Conservation (phyloP, 2,888 invertebrate genomes). For the Lasioglossum lativentre region DNA sequence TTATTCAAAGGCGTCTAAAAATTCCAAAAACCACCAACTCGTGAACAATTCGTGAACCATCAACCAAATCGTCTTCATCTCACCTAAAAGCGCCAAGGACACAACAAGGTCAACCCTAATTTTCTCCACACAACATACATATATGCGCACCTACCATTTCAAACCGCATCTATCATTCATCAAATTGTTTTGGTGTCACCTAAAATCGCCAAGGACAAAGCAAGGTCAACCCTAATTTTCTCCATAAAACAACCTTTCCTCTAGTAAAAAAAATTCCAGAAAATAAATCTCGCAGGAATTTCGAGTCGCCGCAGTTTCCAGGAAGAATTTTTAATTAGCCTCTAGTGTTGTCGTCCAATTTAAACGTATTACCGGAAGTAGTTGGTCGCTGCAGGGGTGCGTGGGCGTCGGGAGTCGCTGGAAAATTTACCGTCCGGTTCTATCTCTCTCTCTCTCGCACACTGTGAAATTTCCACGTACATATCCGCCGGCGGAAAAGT, state of each 20-base stretch:
- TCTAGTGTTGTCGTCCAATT: background rate
- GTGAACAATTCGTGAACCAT: no score
- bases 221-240: background rate
- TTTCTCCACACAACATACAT: no score
- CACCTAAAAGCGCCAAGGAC: no score
- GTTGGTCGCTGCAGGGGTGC: background rate
- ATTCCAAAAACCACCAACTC: no score
- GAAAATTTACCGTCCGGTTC: background rate
- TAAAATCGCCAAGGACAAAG: no score
- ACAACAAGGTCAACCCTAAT: no score
- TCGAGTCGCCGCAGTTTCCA: background rate
- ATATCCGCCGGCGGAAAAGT: slow-evolving; percentile 73
- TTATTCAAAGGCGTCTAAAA: no score
- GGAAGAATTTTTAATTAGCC: background rate
- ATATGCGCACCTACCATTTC: no score
- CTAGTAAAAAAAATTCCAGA: background rate
- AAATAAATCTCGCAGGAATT: background rate
- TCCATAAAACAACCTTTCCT: no score
- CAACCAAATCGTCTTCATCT: no score
- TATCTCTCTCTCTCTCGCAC: background rate
- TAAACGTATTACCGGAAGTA: background rate
- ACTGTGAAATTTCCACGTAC: slow-evolving; percentile 48
- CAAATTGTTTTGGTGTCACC: no score
- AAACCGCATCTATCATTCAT: no score
- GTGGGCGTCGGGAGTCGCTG: background rate